Evolutionary conservation across 2,888 invertebrate genomes (phyloP), one percentile per base, ranked within the genome.

Genomic region (Xanthostigma xanthostigma): DNA sequence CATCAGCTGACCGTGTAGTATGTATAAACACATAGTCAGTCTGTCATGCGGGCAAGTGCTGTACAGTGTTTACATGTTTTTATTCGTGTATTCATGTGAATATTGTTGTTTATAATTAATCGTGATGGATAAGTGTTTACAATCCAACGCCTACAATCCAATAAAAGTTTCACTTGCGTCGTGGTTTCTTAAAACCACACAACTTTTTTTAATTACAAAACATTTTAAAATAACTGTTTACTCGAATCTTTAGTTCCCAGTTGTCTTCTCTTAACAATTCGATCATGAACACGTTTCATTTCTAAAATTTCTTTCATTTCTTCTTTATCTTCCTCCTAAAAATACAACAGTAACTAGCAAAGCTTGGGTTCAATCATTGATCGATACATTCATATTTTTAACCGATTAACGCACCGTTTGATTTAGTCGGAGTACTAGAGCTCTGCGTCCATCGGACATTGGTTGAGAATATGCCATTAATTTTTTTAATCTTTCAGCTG

Each of bases 301-400:
- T 92, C 92, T 50, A 89, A 68, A 53, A 92, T 87, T 67, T 92
- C 91, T 62, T 90, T 90, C 87, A 91, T 90, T 67, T 91, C 90
- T 66, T 91, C 90, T 61, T 91, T 90, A 55, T 92, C 92, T 61
- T 89, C 89, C 57, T 89, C 91, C 91, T 92, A 59, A 17, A 67
- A 64, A 47, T 44, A 44, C 51, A 48, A 13, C 10, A 44, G 17
- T 17, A 17, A 27, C n/a, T n/a, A n/a, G 8, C 13, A 12, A 12
- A 2, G 9, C 11, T 27, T 33, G 14, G 17, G 8, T 36, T 33
- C 13, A 2, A 14, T 9, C 10, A 8, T 14, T 9, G 9, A 13
- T 17, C 36, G 9, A n/a, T 35, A 37, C 27, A 39, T 9, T n/a
- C 49, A 10, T 41, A 47, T 34, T 33, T 12, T 17, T 27, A 8